Percentiles rank a stretch among this genome's conserved stretches.
These are phyloP conservation scores for Prenolepis imparis DNA, from an alignment of 2,888 invertebrate species.

Conservation along the genomic window DNA sequence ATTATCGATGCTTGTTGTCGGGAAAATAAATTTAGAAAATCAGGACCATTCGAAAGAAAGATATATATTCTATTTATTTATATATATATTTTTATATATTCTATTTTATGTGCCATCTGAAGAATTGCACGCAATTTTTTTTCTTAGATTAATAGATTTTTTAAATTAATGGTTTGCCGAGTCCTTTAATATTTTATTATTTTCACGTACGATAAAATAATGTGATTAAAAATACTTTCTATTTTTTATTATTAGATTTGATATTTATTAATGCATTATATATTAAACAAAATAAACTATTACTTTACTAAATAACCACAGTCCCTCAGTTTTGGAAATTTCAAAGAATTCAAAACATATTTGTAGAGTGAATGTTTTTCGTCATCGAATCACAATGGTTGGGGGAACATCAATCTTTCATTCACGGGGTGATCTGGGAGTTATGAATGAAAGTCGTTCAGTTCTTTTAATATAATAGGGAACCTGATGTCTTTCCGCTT, in stretches of 20 bases:
- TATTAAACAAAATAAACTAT: constrained; percentile 60
- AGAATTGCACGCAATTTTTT: not conserved
- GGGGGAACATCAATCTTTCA: constrained; percentile 79
- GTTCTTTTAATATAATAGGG: constrained; percentile 74
- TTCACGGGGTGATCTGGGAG: constrained; percentile 76
- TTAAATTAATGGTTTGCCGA: not conserved
- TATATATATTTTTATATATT: not conserved
- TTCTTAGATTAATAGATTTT: not conserved
- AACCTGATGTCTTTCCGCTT: constrained; percentile 69
- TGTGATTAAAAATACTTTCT: not conserved
- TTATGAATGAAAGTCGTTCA: constrained; percentile 78
- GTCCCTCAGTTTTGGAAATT: constrained; percentile 28
- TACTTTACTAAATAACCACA: constrained; percentile 57
- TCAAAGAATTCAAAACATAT: constrained; percentile 53
- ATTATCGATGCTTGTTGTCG: constrained; percentile 7
- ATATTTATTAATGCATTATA: constrained; percentile 30
- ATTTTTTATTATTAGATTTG: not conserved
- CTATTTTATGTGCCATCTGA: not conserved
- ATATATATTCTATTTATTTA: too few relatives aligned
- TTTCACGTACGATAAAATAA: not conserved
- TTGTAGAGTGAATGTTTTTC: constrained; percentile 54
- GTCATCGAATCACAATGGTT: constrained; percentile 46
- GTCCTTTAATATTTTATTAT: not conserved
- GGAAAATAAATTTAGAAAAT: not conserved
- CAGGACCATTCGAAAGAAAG: not conserved